These are phyloP conservation scores for Mesembrinibis cayennensis DNA, from an alignment of 2,113 vertebrate species.

Conservation along the genomic window DNA sequence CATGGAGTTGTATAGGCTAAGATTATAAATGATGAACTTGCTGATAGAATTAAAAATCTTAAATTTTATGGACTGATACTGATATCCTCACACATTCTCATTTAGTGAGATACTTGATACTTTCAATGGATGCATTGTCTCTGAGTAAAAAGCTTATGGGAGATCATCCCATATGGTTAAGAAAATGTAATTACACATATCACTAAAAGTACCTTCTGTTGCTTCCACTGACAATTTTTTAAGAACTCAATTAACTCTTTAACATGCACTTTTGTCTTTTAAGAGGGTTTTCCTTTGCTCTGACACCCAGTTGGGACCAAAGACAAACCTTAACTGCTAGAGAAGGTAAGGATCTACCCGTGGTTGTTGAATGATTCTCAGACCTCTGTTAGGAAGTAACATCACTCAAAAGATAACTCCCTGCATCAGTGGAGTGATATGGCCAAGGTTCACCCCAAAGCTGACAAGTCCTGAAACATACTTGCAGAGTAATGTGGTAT, in stretches of 20 bases:
- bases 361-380: not conserved
- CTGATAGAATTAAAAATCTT: not conserved
- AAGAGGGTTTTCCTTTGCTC: not conserved
- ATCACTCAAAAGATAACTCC: not conserved
- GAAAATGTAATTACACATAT: not conserved
- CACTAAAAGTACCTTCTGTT: not conserved
- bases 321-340: not conserved
- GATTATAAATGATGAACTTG: not conserved
- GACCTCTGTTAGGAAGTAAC: not conserved
- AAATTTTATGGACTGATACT: not conserved
- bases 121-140: not conserved
- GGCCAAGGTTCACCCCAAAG: not conserved
- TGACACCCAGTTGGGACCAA: not conserved
- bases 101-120: not conserved
- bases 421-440: not conserved
- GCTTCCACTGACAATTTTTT: not conserved
- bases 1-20: not conserved
- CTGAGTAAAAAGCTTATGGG: not conserved
- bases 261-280: not conserved
- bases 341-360: not conserved
- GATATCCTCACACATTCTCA: not conserved
- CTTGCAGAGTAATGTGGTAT: not conserved
- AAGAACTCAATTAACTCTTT: not conserved
- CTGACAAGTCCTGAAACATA: not conserved
- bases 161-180: not conserved